Conservation (phyloP, 2,113 vertebrate species). For the Trichechus manatus region DNA sequence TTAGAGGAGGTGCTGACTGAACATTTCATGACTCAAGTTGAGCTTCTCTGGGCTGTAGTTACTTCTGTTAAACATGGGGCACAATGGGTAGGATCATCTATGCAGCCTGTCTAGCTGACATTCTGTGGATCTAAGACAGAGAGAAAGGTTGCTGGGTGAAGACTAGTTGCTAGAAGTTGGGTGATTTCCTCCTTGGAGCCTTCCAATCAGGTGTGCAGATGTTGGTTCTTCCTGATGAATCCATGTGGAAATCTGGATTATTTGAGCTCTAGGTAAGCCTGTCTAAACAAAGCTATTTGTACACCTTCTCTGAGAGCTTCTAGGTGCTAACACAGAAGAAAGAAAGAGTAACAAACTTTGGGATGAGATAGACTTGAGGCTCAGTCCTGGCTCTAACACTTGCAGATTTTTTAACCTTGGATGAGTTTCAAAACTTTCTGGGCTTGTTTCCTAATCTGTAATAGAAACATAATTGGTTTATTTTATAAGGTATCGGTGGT, state of each 20-base stretch:
- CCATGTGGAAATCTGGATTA: not conserved
- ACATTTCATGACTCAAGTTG: rapidly evolving
- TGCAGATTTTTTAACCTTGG: not conserved
- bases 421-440: not conserved
- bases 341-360: not conserved
- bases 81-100: rapidly evolving
- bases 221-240: not conserved
- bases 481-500: not conserved
- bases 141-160: not conserved
- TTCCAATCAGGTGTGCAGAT: not conserved
- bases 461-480: not conserved
- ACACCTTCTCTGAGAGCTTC: not conserved
- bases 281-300: not conserved
- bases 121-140: no score
- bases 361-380: no score
- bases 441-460: not conserved
- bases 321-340: not conserved
- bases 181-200: not conserved
- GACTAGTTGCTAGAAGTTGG: no score
- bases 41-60: not conserved
- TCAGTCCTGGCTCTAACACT: no score
- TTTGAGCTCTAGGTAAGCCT: not conserved
- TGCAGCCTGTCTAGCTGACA: rapidly evolving
- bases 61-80: not conserved
- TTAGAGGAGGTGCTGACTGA: not conserved